Evolutionary conservation across 2,113 vertebrate genomes (phyloP).

Genomic region (Neoarius graeffei): DNA sequence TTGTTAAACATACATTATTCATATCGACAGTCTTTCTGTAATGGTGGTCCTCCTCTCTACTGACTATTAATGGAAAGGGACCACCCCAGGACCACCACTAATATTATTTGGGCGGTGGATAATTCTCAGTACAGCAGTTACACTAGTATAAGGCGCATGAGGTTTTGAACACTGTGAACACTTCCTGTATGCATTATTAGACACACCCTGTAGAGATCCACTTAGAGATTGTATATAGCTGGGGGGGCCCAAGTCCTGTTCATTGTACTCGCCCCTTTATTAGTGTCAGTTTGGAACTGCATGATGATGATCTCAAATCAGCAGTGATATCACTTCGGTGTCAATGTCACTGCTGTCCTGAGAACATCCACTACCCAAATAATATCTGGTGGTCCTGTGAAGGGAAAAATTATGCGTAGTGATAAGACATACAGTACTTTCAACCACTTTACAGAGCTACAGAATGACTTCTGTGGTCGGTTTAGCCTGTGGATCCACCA

Average conservation of each 20-base stretch:
- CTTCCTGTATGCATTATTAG: background rate
- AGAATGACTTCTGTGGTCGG: background rate
- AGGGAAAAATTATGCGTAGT: background rate
- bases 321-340: background rate
- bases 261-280: background rate
- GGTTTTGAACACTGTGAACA: background rate
- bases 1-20: background rate
- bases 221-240: background rate
- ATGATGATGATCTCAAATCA: background rate
- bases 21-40: background rate
- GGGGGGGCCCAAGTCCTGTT: background rate
- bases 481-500: background rate
- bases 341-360: background rate
- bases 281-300: background rate
- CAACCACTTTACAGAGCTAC: background rate
- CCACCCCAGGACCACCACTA: background rate
- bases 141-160: background rate
- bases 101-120: background rate
- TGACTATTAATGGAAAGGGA: background rate
- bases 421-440: background rate
- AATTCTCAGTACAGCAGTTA: conserved; percentile 16
- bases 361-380: background rate
- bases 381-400: background rate
- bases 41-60: background rate
- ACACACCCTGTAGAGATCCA: background rate